Evolutionary conservation across 2,888 invertebrate genomes (phyloP), one percentile per base, ranked within the genome.

Genomic region (Sicus ferrugineus): DNA sequence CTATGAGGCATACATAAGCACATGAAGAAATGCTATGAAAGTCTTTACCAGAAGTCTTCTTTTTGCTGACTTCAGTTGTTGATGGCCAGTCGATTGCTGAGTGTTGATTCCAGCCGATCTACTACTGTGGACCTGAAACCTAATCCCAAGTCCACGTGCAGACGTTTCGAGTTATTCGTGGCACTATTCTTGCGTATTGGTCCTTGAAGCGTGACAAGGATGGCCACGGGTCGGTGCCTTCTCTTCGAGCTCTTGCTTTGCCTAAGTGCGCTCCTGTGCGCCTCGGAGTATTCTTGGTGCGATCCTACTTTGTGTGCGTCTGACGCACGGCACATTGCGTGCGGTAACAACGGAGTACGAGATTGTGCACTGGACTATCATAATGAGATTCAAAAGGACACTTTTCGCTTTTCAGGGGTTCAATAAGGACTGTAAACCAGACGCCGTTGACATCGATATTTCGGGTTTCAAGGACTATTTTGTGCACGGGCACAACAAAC

Each of bases 401-500:
- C 9, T 67, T 42, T 52, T 50, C 9, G 31, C 7, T 9, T 52
- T 70, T 14, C 70, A 85, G 85, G 72, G 73, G 21, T 85, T 84
- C 21, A 75, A 76, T 26, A 70, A 70, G 34, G 75, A 77, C 62
- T 84, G 84, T 65, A 77, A 80, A 28, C 77, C 81, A 0, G 84
- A 84, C 67, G 72, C 82, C 38, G 76, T 72, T 21, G 77, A 80
- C 50, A 75, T 85, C 38, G 80, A 84, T 30, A 77, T 85, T 5
- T 75, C 76, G 0, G 68, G 72, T 0, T 80, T 78, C 28, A 80
- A 79, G 69, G 69, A 74, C 2, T 70, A 73, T 26, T 79, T 85
- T 69, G 70, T 85, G 2, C 80, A 85, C 34, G 80, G 78, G n/a
- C 84, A 84, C 65, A 85, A 85, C 59, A 81, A 81, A 58, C 78